Percentiles rank a stretch among this genome's conserved stretches.
phyloP scores from a whole-genome alignment of 2,797 vertebrate genomes.

The Hozukius guyotensis region DNA sequence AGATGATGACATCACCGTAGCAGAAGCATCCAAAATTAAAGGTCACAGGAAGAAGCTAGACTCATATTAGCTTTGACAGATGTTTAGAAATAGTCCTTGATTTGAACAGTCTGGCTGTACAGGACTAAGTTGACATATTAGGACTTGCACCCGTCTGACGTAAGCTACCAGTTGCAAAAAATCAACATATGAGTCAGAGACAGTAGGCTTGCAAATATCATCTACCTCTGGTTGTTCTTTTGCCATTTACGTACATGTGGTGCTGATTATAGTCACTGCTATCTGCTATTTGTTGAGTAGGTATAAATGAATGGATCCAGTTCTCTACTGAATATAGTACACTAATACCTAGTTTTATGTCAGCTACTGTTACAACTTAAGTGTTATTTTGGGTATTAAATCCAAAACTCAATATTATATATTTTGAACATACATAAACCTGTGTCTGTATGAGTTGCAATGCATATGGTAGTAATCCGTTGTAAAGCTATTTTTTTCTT shows the following conservation, averaged over 20 bases:
- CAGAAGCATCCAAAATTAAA: not conserved
- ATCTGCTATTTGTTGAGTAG: not conserved
- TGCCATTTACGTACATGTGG: not conserved
- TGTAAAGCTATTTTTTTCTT: not conserved
- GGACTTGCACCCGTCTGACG: not conserved
- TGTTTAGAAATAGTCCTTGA: slow-evolving; percentile 1
- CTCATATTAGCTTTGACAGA: slow-evolving; percentile 1
- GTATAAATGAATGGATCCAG: not conserved
- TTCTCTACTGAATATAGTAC: not conserved
- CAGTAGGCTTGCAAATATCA: not conserved
- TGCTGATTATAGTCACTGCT: not conserved
- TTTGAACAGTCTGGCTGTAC: not conserved
- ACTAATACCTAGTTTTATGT: not conserved
- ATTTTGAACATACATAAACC: not conserved
- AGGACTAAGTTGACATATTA: not conserved
- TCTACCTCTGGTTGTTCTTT: not conserved
- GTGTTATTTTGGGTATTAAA: not conserved
- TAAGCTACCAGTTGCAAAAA: not conserved
- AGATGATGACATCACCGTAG: not conserved
- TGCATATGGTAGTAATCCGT: not conserved
- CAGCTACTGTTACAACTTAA: too few relatives aligned
- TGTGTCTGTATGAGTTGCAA: not conserved
- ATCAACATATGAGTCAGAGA: not conserved
- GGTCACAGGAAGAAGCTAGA: not conserved
- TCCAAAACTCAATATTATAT: not conserved